Evolutionary conservation across 2,113 vertebrate species (phyloP), one percentile per base, ranked within the genome.

Genomic region (Trichomycterus rosablanca): DNA sequence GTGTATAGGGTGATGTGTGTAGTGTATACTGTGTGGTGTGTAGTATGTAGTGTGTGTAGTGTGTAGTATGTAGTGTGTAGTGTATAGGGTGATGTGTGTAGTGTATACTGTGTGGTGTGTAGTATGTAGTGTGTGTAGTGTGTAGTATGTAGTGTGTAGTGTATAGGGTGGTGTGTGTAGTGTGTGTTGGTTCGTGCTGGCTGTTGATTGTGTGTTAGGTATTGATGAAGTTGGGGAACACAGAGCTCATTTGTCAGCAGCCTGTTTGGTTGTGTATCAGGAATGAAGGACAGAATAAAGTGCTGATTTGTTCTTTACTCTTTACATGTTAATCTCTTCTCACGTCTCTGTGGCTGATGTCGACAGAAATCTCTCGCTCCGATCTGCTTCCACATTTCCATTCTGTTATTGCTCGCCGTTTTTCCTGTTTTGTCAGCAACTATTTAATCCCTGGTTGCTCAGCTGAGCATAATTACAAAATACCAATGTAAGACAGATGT

Each of bases 401-500:
- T 51, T 53, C 56, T 53, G 37, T 59, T 18, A 63, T 68, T 68
- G 22, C 22, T 10, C 23, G 18, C 26, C n/a, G 32, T 20, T 9
- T 60, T 74, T 81, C 67, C 61, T 88, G 85, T 89, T 88, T 83
- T 81, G 87, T 91, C 87, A 91, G 89, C 89, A 88, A 84, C 85
- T 89, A 88, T 90, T 88, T 88, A 85, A 88, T 84, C 78, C 56
- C 82, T 74, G 77, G 80, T 72, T 80, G 80, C 84, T 84, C 60
- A 79, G 70, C 80, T 80, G 86, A 81, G 86, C 87, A 83, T 90
- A 90, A 92, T 91, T 91, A 91, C 76, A 76, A 82, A 82, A 88
- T 85, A 86, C 84, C 84, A 81, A 77, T 84, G 78, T 89, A 89
- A 89, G 88, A 86, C 89, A 91, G 90, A 89, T 90, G 89, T 88